These are phyloP conservation scores for Pachypeltis micranthus DNA, from an alignment of 1,140 invertebrate species.

Conservation along the genomic window DNA sequence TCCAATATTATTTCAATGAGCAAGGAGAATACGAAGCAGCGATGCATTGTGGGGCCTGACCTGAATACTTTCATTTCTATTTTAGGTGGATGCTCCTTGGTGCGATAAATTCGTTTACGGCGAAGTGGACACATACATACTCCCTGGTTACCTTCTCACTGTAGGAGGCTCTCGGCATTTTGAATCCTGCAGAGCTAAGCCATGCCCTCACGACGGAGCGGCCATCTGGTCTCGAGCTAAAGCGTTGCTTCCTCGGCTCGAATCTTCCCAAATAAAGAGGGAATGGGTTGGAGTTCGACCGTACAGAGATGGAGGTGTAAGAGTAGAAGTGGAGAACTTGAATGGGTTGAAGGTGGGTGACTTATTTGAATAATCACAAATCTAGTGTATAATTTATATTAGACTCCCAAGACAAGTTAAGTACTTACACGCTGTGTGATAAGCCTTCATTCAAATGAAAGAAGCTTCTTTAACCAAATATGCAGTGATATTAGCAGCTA, in stretches of 20 bases:
- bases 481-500: too few species aligned
- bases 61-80: constrained; percentile 18
- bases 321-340: constrained; percentile 47
- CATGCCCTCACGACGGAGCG: constrained; percentile 56
- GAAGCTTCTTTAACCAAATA: too few species aligned
- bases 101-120: constrained; percentile 75
- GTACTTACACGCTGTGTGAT: too few species aligned
- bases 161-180: constrained; percentile 72
- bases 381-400: too few species aligned
- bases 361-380: too few species aligned
- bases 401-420: too few species aligned
- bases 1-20: neutral
- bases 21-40: too few species aligned
- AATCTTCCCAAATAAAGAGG: constrained; percentile 39
- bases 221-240: constrained; percentile 63
- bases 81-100: constrained; percentile 73
- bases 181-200: constrained; percentile 56
- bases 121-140: constrained; percentile 72
- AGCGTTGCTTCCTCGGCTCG: constrained; percentile 55
- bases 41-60: too few species aligned
- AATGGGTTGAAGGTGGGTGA: constrained; percentile 18
- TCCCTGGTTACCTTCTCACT: constrained; percentile 66
- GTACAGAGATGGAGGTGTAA: constrained; percentile 42
- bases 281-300: constrained; percentile 66
- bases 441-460: too few species aligned